Percentiles rank a stretch among this genome's conserved stretches.
Evolutionary conservation across 2,888 invertebrate species (phyloP).

Genomic region (Mantis religiosa): DNA sequence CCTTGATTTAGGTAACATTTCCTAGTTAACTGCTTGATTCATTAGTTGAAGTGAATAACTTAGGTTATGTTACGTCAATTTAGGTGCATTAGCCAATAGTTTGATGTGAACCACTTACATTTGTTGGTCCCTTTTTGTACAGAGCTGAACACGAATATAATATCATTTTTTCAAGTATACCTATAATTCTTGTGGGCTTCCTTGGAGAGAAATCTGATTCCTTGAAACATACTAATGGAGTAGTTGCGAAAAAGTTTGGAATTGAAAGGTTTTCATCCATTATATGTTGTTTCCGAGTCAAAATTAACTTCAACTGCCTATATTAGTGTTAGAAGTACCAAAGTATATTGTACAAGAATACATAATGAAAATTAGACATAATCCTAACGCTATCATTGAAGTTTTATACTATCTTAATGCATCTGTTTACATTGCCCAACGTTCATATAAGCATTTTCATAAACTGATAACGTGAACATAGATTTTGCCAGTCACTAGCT

Average conservation of each 20-base stretch:
- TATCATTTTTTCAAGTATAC: not conserved
- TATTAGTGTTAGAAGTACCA: too few relatives aligned
- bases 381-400: too few relatives aligned
- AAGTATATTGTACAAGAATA: too few relatives aligned
- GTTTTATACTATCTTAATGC: too few relatives aligned
- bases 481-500: too few relatives aligned
- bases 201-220: not conserved
- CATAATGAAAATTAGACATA: too few relatives aligned
- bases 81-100: not conserved
- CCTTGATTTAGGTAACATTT: not conserved
- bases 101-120: not conserved
- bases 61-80: not conserved
- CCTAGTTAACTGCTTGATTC: not conserved
- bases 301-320: too few relatives aligned
- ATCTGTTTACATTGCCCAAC: too few relatives aligned
- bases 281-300: not conserved
- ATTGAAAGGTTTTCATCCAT: not conserved
- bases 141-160: not conserved
- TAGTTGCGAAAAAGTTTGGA: not conserved
- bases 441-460: too few relatives aligned
- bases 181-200: not conserved
- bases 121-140: not conserved
- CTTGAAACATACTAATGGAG: not conserved
- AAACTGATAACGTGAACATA: too few relatives aligned
- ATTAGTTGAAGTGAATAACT: not conserved